Evolutionary conservation across 2,888 invertebrate genomes (phyloP).

Genomic region (Sinhomidia bicolor): DNA sequence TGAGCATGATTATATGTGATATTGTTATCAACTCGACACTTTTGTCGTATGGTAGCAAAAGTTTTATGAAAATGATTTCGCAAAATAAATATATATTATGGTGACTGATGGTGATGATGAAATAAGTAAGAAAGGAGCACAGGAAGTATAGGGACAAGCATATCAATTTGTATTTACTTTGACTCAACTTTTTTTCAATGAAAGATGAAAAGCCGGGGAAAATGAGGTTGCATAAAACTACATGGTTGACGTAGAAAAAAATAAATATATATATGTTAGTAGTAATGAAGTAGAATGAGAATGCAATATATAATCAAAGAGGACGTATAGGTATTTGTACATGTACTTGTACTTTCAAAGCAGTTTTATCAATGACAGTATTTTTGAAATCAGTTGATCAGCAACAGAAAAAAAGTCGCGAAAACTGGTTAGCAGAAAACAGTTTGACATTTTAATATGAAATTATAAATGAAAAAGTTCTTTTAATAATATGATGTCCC

Average conservation of each 20-base stretch:
- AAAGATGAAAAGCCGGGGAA: not conserved
- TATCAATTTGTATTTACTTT: constrained; percentile 36
- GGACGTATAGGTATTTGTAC: too few species aligned
- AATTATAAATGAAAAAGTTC: too few species aligned
- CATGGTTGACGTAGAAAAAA: not conserved
- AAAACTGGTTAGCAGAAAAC: too few species aligned
- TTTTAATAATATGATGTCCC: not conserved
- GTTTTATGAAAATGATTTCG: not conserved
- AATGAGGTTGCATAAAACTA: not conserved
- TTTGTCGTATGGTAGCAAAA: not conserved
- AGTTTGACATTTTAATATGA: too few species aligned
- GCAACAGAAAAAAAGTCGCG: not conserved
- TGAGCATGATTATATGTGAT: not conserved
- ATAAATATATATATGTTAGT: too few species aligned
- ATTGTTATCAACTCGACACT: not conserved
- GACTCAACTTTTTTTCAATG: not conserved
- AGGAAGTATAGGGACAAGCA: not conserved
- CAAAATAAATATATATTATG: not conserved
- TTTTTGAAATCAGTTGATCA: not conserved
- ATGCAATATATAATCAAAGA: too few species aligned
- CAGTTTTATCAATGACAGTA: not conserved
- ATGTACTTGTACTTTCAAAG: too few species aligned
- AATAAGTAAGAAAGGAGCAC: not conserved
- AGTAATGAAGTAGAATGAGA: too few species aligned
- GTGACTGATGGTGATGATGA: not conserved